Conservation (phyloP, 2,113 vertebrate species). For the Nycticebus coucang region DNA sequence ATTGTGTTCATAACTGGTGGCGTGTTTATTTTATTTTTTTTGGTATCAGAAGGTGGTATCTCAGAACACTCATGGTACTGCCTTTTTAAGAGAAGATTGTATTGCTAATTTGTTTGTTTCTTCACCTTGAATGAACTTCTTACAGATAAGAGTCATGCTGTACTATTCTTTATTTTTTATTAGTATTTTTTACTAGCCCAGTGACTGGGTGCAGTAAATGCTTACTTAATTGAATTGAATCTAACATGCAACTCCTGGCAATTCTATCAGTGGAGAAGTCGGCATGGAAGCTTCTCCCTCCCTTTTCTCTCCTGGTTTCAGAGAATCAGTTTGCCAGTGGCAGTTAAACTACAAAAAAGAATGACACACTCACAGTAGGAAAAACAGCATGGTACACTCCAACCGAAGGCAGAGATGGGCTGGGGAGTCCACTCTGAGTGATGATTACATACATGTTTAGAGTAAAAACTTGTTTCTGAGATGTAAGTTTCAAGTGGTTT, state of each 20-base stretch:
- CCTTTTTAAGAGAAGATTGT: background rate
- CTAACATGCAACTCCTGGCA: background rate
- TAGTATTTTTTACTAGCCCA: background rate
- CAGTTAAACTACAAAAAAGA: background rate
- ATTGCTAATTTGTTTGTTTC: background rate
- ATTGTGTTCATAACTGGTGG: background rate
- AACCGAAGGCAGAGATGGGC: background rate
- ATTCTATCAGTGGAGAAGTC: slow-evolving; percentile 28
- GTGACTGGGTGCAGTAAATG: slow-evolving; percentile 33
- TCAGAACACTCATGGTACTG: background rate
- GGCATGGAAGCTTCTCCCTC: background rate
- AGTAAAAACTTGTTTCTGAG: slow-evolving; percentile 24
- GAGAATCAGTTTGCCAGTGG: slow-evolving; percentile 33
- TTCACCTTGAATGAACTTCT: background rate
- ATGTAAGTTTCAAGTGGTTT: slow-evolving; percentile 26
- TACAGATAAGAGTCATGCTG: background rate
- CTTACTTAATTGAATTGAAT: slow-evolving; percentile 60
- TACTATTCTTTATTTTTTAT: background rate
- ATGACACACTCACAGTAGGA: background rate
- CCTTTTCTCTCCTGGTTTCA: background rate
- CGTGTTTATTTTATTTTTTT: background rate
- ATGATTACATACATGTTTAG: background rate
- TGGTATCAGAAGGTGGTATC: background rate
- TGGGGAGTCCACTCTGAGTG: background rate
- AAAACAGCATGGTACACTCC: background rate